These are phyloP conservation scores for Eleginops maclovinus DNA, from an alignment of 2,113 vertebrate genomes.

Conservation along the genomic window DNA sequence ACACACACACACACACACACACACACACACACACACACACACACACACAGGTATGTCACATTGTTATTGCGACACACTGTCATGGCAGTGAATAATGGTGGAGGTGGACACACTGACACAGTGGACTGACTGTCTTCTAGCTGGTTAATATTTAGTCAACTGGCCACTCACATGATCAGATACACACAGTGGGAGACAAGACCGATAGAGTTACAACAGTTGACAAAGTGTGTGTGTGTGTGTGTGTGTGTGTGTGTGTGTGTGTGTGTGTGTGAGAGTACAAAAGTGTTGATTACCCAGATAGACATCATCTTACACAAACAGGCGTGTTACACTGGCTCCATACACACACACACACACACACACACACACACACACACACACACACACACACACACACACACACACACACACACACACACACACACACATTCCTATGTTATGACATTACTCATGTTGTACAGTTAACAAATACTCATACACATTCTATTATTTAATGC, in stretches of 20 bases:
- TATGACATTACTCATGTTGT: neutral
- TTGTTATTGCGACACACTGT: neutral
- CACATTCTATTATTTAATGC: no score
- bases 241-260: neutral
- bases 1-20: conserved; percentile 24
- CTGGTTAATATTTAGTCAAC: conserved; percentile 67
- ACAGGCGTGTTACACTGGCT: conserved; percentile 43
- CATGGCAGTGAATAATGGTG: conserved; percentile 37
- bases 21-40: conserved; percentile 10
- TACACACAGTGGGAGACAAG: conserved; percentile 29
- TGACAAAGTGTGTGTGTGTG: conserved; percentile 17
- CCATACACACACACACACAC: conserved; percentile 36
- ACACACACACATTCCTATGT: conserved; percentile 28
- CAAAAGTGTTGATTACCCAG: conserved; percentile 13
- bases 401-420: no score
- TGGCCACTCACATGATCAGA: conserved; percentile 44
- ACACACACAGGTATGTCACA: conserved; percentile 6
- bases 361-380: no score
- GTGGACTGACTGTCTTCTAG: conserved; percentile 38
- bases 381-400: no score
- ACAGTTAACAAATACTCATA: neutral
- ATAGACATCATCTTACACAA: conserved; percentile 20
- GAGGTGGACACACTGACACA: conserved; percentile 43
- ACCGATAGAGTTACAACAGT: conserved; percentile 18
- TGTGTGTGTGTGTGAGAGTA: neutral